phyloP scores from a whole-genome alignment of 2,888 invertebrate genomes.

The Lasioglossum vierecki region DNA sequence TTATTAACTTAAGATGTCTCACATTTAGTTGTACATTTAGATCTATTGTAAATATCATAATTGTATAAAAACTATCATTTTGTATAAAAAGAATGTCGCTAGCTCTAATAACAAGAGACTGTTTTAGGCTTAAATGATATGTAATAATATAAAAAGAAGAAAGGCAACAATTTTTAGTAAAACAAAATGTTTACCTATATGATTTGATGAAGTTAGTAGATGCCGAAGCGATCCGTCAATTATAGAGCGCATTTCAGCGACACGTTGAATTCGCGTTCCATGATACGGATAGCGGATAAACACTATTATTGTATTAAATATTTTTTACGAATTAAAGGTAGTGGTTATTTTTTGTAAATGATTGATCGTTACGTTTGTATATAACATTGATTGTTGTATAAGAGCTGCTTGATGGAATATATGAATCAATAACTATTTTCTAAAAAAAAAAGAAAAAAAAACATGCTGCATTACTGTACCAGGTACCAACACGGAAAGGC shows the following conservation, averaged over 20 bases:
- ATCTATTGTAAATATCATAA: conserved; percentile 70
- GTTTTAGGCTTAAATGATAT: conserved; percentile 62
- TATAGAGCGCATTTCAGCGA: conserved; percentile 38
- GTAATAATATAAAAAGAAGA: conserved; percentile 46
- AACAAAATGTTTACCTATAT: conserved; percentile 39
- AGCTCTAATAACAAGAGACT: conserved; percentile 68
- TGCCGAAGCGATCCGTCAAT: conserved; percentile 45
- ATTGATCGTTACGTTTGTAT: conserved; percentile 77
- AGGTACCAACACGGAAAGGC: conserved; percentile 24
- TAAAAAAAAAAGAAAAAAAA: conserved; percentile 43
- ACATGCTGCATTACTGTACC: conserved; percentile 48
- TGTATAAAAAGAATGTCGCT: conserved; percentile 66
- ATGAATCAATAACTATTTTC: conserved; percentile 75
- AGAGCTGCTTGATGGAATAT: conserved; percentile 75
- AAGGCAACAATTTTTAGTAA: conserved; percentile 50
- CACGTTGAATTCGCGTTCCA: conserved; percentile 42
- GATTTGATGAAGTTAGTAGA: conserved; percentile 46
- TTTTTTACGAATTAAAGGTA: conserved; percentile 76
- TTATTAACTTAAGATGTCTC: conserved; percentile 56
- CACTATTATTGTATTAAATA: conserved; percentile 62
- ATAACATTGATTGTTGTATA: conserved; percentile 77
- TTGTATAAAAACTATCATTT: conserved; percentile 64
- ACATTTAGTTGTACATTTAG: conserved; percentile 60
- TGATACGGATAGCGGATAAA: conserved; percentile 32
- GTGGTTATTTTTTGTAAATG: conserved; percentile 75